Conservation (phyloP, 2,113 vertebrate genomes). For the Sialia sialis region DNA sequence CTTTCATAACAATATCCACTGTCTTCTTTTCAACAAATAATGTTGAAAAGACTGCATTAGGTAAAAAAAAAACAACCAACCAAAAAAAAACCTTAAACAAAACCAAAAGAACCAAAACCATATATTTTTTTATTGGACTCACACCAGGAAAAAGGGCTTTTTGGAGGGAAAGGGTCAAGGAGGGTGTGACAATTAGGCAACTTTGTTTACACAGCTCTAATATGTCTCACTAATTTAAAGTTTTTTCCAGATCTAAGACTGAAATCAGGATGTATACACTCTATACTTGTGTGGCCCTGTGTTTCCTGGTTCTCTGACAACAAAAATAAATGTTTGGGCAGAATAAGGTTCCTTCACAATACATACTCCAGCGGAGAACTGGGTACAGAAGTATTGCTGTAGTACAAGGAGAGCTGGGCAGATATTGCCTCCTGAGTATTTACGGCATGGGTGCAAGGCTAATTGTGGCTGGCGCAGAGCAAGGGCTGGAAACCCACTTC, state of each 20-base stretch:
- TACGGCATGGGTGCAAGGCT: rapidly evolving
- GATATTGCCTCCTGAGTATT: not conserved
- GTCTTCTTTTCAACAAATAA: not conserved
- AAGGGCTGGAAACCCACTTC: not conserved
- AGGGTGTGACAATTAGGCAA: not conserved
- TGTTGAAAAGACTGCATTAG: not conserved
- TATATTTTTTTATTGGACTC: not conserved
- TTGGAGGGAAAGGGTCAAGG: not conserved
- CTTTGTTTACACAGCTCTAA: not conserved
- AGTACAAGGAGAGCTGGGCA: not conserved
- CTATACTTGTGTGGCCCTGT: rapidly evolving
- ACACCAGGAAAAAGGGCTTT: not conserved
- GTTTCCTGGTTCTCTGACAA: not conserved
- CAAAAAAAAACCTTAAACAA: not conserved
- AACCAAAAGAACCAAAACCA: not conserved
- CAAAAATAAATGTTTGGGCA: not conserved
- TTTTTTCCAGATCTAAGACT: not conserved
- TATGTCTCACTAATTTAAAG: not conserved
- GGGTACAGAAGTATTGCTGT: not conserved
- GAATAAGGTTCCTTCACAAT: not conserved
- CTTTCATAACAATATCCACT: rapidly evolving
- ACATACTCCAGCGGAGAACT: rapidly evolving
- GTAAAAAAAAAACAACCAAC: not conserved
- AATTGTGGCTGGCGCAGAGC: not conserved
- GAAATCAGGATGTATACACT: not conserved